Evolutionary conservation across 2,113 vertebrate genomes (phyloP).

Genomic region (Stigmatopora nigra): DNA sequence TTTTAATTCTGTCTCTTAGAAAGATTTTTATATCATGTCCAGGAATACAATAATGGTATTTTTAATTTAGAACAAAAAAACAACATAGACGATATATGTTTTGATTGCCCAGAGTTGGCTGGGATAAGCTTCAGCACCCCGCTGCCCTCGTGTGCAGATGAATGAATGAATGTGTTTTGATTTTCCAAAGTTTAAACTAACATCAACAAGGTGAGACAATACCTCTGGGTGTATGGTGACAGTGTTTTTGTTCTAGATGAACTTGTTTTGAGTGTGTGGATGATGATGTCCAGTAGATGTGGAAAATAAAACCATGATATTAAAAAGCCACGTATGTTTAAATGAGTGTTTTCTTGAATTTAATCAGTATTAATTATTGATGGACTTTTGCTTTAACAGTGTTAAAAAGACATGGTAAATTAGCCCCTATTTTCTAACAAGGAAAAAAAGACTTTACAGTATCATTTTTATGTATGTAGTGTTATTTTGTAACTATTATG

Average conservation of each 20-base stretch:
- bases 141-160: too few relatives aligned
- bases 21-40: slow-evolving; percentile 59
- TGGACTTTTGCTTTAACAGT: slow-evolving; percentile 62
- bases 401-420: slow-evolving; percentile 61
- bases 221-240: slow-evolving; percentile 58
- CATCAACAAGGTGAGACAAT: slow-evolving; percentile 34
- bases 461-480: slow-evolving; percentile 47
- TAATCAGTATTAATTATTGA: slow-evolving; percentile 65
- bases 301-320: slow-evolving; percentile 31
- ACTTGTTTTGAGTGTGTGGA: slow-evolving; percentile 53
- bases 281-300: slow-evolving; percentile 33
- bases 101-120: slow-evolving; percentile 33
- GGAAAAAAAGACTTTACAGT: slow-evolving; percentile 43
- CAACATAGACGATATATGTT: slow-evolving; percentile 27
- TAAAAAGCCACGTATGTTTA: slow-evolving; percentile 41
- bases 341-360: slow-evolving; percentile 53
- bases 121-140: too few relatives aligned
- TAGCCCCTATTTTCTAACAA: slow-evolving; percentile 54
- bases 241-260: slow-evolving; percentile 48
- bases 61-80: slow-evolving; percentile 41
- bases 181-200: slow-evolving; percentile 34
- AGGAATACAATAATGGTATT: slow-evolving; percentile 56
- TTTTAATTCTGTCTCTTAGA: slow-evolving; percentile 36
- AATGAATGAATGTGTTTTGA: slow-evolving; percentile 24
- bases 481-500: slow-evolving; percentile 64